Base-by-base conservation (phyloP, 2,888 invertebrate genomes). In the Hirtodrosophila cameraria region DNA sequence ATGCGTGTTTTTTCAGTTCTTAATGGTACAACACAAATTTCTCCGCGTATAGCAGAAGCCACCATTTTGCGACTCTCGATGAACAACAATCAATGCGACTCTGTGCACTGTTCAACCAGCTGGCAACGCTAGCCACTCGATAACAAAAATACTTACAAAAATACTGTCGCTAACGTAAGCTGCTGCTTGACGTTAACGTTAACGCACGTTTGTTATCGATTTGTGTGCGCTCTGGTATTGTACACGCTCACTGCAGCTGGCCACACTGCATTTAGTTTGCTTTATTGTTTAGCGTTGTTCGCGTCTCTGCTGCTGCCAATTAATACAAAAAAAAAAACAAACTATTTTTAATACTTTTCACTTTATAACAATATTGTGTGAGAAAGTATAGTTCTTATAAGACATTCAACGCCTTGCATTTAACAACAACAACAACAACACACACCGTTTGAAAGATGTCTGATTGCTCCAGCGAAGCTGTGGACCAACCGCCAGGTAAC, bases 11-110 rank as follows among this genome's bases (percentile, higher is more conserved):
- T 85, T 72, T 66, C 63, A 62, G 76, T 78, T 87, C 63, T 76
- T 79, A 85, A 76, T 80, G 63, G 69, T 82, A 68, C 68, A 71
- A 75, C 75, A 73, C n/a, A 77, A 87, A 87, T 86, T 86, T 87
- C 86, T 86, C 84, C 86, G 87, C 84, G 84, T 86, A 84, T 83
- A 74, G 74, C 69, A 85, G 83, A 85, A 86, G 86, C 86, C 87
- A 87, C 87, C 87, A 86, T 86, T 86, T 86, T 86, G 86, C 87
- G 81, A 78, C 73, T 77, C 72, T 71, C 70, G 70, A 81, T 71
- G 67, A 78, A 78, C 75, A 75, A 70, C 70, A 71, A 66, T 27
- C 61, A 35, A 70, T 67, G 67, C 70, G 71, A 67, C 70, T 31
- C 72, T 86, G 79, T 41, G 55, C 48, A 60, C 68, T 25, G 50